phyloP scores from a whole-genome alignment of 2,113 vertebrate species.

The Oxyruncus cristatus region DNA sequence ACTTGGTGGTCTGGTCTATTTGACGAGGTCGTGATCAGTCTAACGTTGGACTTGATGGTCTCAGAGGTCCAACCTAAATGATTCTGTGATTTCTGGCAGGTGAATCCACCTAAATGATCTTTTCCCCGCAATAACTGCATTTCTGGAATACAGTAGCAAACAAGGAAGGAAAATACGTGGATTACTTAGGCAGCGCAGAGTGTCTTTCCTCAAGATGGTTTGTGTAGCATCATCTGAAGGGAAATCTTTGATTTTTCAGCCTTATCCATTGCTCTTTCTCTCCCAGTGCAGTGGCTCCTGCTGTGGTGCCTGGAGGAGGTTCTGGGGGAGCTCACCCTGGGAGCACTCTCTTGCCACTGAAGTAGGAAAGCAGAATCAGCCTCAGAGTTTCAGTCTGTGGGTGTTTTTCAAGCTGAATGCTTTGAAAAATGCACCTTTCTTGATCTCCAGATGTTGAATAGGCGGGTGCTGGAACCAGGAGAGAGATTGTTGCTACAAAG shows the following conservation, averaged over 20 bases:
- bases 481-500: not conserved
- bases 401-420: not conserved
- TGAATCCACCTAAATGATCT: not conserved
- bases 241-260: not conserved
- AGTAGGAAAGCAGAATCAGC: not conserved
- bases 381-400: not conserved
- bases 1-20: not conserved
- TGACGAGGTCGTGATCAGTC: not conserved
- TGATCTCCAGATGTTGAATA: not conserved
- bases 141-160: not conserved
- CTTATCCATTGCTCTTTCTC: not conserved
- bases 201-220: not conserved
- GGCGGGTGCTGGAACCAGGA: not conserved
- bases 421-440: slow-evolving; percentile 18
- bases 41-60: not conserved
- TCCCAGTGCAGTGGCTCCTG: not conserved
- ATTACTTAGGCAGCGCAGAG: not conserved
- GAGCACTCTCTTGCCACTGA: not conserved
- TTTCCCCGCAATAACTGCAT: not conserved
- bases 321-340: not conserved
- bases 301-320: not conserved
- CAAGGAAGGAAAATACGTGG: not conserved
- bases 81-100: not conserved
- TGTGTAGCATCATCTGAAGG: not conserved
- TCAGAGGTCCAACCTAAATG: not conserved